A percentile compares a stretch with the other conserved stretches of the same genome.
phyloP scores from a whole-genome alignment of 2,797 vertebrate genomes.

The Knipowitschia caucasica region DNA sequence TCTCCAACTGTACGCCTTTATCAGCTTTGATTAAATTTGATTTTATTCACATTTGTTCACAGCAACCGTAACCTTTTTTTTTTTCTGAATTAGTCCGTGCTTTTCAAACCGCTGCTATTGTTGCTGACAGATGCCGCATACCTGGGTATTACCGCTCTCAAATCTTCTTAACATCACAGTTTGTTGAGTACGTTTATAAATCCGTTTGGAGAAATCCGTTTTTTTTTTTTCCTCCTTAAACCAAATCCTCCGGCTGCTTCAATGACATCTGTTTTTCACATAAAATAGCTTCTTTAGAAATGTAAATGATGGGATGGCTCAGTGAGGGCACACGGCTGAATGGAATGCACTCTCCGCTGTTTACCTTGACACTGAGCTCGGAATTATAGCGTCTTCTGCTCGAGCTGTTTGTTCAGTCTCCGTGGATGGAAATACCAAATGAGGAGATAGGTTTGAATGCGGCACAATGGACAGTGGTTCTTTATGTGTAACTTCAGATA shows the following conservation, averaged over 20 bases:
- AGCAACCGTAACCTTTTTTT: neutral
- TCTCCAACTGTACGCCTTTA: neutral
- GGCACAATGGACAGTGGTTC: neutral
- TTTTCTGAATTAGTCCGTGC: neutral
- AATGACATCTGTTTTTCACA: constrained; percentile 36
- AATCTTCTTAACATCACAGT: constrained; percentile 63
- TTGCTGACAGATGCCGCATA: constrained; percentile 49
- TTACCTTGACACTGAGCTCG: constrained; percentile 60
- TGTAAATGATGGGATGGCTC: constrained; percentile 63
- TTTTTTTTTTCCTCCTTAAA: constrained; percentile 29
- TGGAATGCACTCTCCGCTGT: constrained; percentile 47
- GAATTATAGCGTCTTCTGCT: constrained; percentile 48
- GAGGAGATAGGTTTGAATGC: neutral
- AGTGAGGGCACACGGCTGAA: constrained; percentile 49
- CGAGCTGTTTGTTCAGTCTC: constrained; percentile 31
- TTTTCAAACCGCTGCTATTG: constrained; percentile 28
- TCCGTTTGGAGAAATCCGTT: constrained; percentile 42
- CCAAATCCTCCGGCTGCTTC: constrained; percentile 42
- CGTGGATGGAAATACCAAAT: constrained; percentile 30
- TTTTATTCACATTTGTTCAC: neutral
- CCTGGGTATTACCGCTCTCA: constrained; percentile 43
- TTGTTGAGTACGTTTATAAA: constrained; percentile 62
- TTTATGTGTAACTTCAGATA: neutral
- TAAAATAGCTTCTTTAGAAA: constrained; percentile 64
- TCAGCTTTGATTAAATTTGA: neutral